These are phyloP conservation scores for Anastatus disparis DNA, from an alignment of 1,140 invertebrate species.

Conservation along the genomic window DNA sequence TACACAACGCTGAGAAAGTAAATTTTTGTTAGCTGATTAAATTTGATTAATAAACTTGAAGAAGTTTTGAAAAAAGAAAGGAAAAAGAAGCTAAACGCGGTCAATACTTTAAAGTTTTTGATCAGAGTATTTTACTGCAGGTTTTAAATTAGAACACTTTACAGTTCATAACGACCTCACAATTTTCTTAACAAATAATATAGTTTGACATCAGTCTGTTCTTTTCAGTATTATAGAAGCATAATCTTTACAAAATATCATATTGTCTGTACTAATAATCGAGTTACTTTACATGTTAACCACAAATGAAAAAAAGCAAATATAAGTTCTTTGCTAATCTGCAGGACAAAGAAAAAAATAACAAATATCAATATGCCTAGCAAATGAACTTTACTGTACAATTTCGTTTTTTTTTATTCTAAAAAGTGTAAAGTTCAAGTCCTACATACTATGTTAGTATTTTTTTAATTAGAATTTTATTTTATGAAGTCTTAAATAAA, in stretches of 20 bases:
- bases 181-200: conserved; percentile 24
- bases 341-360: conserved; percentile 4
- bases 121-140: conserved; percentile 32
- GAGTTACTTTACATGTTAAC: conserved; percentile 24
- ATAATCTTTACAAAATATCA: conserved; percentile 35
- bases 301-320: conserved; percentile 24
- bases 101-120: conserved; percentile 19
- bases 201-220: conserved; percentile 36
- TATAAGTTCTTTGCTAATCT: conserved; percentile 17
- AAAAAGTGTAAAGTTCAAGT: conserved; percentile 45
- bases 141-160: background rate
- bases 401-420: conserved; percentile 3
- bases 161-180: conserved; percentile 3
- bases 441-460: conserved; percentile 48
- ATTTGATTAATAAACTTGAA: conserved; percentile 14
- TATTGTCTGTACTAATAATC: conserved; percentile 32
- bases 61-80: background rate
- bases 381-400: conserved; percentile 15
- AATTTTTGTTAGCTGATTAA: conserved; percentile 15
- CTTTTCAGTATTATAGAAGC: conserved; percentile 24
- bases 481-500: conserved; percentile 51
- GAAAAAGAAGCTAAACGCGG: background rate
- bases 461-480: conserved; percentile 40
- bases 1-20: conserved; percentile 1
- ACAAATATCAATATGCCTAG: conserved; percentile 26